These are phyloP conservation scores for Oncorhynchus kisutch DNA, from an alignment of 2,113 vertebrate genomes.

Conservation along the genomic window DNA sequence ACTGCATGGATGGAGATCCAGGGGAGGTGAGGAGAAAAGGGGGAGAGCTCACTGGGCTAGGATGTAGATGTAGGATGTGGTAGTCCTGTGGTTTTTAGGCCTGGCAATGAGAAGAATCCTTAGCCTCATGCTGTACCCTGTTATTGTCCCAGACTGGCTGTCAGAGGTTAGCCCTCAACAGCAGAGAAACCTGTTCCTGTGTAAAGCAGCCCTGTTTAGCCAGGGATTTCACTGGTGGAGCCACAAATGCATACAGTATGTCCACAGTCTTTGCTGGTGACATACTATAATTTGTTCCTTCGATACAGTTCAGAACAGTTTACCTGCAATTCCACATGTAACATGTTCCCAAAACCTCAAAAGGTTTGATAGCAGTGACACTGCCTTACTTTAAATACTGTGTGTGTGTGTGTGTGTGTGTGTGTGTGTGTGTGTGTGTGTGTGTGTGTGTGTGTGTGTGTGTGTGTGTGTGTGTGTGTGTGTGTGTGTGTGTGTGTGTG, in stretches of 20 bases:
- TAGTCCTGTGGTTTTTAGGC: constrained; percentile 19
- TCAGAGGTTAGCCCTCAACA: constrained; percentile 47
- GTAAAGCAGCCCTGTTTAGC: constrained; percentile 32
- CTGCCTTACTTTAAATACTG: too few species aligned
- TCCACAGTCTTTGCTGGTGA: constrained; percentile 32
- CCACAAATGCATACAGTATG: constrained; percentile 33
- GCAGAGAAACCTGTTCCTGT: constrained; percentile 37
- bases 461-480: background rate
- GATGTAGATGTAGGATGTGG: constrained; percentile 19
- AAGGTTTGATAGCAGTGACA: background rate
- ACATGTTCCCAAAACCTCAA: constrained; percentile 8
- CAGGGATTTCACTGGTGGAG: constrained; percentile 38
- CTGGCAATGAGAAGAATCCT: constrained; percentile 40
- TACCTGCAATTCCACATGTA: constrained; percentile 14
- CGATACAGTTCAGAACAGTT: constrained; percentile 25
- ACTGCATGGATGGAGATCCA: constrained; percentile 14
- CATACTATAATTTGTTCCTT: constrained; percentile 37
- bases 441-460: background rate
- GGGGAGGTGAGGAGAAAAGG: constrained; percentile 16
- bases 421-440: too few species aligned
- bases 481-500: background rate
- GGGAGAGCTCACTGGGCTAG: constrained; percentile 10
- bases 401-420: too few species aligned
- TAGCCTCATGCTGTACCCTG: constrained; percentile 40
- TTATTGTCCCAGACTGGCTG: constrained; percentile 38